Evolutionary conservation across 2,888 invertebrate genomes (phyloP).

Genomic region (Tillus elongatus): DNA sequence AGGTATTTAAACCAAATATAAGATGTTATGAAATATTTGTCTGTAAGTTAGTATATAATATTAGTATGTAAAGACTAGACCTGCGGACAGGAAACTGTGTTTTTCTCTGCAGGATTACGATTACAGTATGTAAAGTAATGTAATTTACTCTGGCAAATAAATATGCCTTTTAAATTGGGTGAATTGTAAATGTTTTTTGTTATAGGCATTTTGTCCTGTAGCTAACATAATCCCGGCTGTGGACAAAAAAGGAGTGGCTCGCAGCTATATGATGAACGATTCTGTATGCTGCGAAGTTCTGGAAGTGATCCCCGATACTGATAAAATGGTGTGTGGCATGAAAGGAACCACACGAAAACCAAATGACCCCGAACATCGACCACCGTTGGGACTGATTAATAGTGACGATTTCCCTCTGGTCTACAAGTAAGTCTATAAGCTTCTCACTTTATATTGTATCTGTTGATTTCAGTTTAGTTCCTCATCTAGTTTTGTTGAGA

Average conservation of each 20-base stretch:
- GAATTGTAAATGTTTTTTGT: slow-evolving; percentile 21
- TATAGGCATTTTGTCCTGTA: slow-evolving; percentile 58
- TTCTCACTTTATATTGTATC: no score
- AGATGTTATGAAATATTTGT: no score
- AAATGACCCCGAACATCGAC: slow-evolving; percentile 61
- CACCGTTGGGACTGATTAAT: slow-evolving; percentile 74
- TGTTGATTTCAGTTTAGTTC: no score
- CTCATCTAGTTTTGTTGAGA: no score
- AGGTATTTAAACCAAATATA: no score
- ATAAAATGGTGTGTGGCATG: slow-evolving; percentile 83
- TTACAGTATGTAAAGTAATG: no score
- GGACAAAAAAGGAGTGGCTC: slow-evolving; percentile 68
- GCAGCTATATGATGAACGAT: slow-evolving; percentile 73
- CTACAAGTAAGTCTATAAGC: slow-evolving; percentile 66
- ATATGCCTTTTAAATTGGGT: slow-evolving; percentile 5
- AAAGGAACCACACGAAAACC: slow-evolving; percentile 64
- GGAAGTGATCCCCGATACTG: slow-evolving; percentile 76
- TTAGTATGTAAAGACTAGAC: no score
- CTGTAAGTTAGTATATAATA: no score
- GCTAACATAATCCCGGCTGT: slow-evolving; percentile 66
- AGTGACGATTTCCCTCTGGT: slow-evolving; percentile 71
- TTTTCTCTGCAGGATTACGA: no score
- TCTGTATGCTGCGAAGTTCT: slow-evolving; percentile 81
- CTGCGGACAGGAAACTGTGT: no score
- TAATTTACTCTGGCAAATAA: no score